Percentiles rank a stretch among this genome's conserved stretches.
Conservation (phyloP, 1,140 invertebrate species). For the Mactra quadrangularis region DNA sequence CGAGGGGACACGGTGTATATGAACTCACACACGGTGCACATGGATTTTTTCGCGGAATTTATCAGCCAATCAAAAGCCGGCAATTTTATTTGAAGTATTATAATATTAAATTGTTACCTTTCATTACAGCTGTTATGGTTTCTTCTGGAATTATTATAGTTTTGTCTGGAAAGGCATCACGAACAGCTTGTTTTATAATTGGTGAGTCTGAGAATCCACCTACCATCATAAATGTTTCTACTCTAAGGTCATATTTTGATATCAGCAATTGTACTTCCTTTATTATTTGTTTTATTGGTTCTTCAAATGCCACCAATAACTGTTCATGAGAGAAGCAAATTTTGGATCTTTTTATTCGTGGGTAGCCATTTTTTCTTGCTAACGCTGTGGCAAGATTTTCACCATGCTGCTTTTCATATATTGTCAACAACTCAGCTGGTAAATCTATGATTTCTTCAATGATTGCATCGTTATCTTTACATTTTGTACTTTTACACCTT, state of each 20-base stretch:
- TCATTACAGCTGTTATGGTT: constrained; percentile 27
- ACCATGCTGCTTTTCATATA: constrained; percentile 23
- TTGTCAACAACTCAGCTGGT: constrained; percentile 27
- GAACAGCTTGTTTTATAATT: constrained; percentile 21
- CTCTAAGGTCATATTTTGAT: not conserved
- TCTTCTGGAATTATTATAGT: constrained; percentile 31
- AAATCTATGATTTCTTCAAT: constrained; percentile 30
- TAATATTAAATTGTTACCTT: not conserved
- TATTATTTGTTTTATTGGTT: constrained; percentile 6
- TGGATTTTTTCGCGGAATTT: too few relatives aligned
- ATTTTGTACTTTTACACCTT: not conserved
- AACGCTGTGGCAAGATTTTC: not conserved
- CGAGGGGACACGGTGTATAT: too few relatives aligned
- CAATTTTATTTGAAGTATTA: too few relatives aligned
- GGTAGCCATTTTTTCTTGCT: constrained; percentile 2
- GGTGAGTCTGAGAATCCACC: constrained; percentile 45
- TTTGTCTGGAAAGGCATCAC: constrained; percentile 36
- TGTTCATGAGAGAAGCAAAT: constrained; percentile 29
- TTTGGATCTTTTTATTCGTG: constrained; percentile 6
- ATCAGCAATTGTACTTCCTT: not conserved
- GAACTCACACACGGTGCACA: too few relatives aligned
- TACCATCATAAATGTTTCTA: constrained; percentile 33
- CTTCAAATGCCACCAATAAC: not conserved
- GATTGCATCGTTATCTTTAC: too few relatives aligned
- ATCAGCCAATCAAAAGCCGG: too few relatives aligned